Evolutionary conservation across 2,888 invertebrate genomes (phyloP).

Genomic region (Dorcus hopei): DNA sequence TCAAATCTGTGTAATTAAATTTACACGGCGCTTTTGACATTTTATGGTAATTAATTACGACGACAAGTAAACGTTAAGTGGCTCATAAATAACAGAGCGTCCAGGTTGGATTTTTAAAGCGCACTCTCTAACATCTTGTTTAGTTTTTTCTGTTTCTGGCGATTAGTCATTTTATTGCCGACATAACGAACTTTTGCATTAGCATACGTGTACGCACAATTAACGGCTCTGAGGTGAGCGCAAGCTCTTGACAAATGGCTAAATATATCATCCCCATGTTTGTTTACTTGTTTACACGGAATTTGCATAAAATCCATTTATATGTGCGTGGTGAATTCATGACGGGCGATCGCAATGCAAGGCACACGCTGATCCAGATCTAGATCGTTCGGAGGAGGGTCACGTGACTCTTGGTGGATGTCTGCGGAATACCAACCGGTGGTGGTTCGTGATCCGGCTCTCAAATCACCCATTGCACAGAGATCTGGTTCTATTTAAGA

Average conservation of each 20-base stretch:
- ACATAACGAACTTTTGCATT: not conserved
- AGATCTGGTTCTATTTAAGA: slow-evolving; percentile 20
- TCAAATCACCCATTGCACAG: slow-evolving; percentile 10
- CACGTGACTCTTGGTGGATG: slow-evolving; percentile 4
- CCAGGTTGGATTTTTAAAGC: too few species aligned
- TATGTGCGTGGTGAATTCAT: not conserved
- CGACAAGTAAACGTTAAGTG: too few species aligned
- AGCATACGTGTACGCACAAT: slow-evolving; percentile 8
- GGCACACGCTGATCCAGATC: slow-evolving; percentile 9
- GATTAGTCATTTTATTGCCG: too few species aligned
- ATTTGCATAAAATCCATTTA: slow-evolving; percentile 10
- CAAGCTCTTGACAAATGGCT: slow-evolving; percentile 4
- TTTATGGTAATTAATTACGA: too few species aligned
- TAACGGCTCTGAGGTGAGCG: slow-evolving; percentile 1
- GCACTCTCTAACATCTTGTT: too few species aligned
- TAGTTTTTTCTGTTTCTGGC: too few species aligned
- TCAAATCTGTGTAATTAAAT: too few species aligned
- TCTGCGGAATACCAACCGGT: slow-evolving; percentile 5
- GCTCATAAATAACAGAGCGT: too few species aligned
- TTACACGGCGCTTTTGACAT: too few species aligned
- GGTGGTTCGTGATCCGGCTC: slow-evolving; percentile 8
- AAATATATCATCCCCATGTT: slow-evolving; percentile 9
- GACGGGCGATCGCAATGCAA: slow-evolving; percentile 7
- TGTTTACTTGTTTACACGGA: slow-evolving; percentile 6
- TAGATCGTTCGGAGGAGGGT: slow-evolving; percentile 5